These are phyloP conservation scores for Papilio polytes DNA, from an alignment of 1,140 invertebrate species.

Conservation along the genomic window DNA sequence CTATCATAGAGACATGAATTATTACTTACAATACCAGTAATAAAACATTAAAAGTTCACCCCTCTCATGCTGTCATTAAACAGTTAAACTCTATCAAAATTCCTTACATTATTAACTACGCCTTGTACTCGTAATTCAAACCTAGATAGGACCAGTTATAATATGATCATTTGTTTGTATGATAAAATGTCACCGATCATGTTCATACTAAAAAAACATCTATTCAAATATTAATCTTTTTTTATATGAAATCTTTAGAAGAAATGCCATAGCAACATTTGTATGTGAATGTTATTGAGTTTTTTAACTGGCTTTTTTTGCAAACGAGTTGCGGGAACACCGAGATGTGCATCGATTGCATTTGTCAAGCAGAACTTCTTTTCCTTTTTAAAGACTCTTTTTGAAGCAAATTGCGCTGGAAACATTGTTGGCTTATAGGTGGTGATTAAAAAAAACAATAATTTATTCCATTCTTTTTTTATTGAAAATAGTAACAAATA, in stretches of 20 bases:
- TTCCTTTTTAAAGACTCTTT: neutral
- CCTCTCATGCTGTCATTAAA: neutral
- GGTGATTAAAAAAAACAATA: conserved; percentile 44
- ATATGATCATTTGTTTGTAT: conserved; percentile 2
- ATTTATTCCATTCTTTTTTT: conserved; percentile 47
- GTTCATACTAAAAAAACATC: too few relatives aligned
- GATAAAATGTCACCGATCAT: neutral
- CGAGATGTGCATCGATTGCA: too few relatives aligned
- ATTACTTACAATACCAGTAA: neutral
- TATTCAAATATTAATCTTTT: too few relatives aligned
- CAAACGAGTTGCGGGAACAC: too few relatives aligned
- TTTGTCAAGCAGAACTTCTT: neutral
- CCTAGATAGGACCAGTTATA: neutral
- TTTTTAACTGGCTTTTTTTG: too few relatives aligned
- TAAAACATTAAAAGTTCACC: neutral
- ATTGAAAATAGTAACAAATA: conserved; percentile 66
- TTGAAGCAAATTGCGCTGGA: neutral
- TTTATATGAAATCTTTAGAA: too few relatives aligned
- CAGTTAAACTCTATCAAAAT: conserved; percentile 28
- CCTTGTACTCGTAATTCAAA: neutral
- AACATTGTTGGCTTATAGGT: neutral
- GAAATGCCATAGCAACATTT: too few relatives aligned
- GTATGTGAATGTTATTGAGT: neutral
- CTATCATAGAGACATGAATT: neutral
- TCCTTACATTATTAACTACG: conserved; percentile 20